Evolutionary conservation across 2,113 vertebrate species (phyloP), one percentile per base, ranked within the genome.

Genomic region (Petromus typicus): DNA sequence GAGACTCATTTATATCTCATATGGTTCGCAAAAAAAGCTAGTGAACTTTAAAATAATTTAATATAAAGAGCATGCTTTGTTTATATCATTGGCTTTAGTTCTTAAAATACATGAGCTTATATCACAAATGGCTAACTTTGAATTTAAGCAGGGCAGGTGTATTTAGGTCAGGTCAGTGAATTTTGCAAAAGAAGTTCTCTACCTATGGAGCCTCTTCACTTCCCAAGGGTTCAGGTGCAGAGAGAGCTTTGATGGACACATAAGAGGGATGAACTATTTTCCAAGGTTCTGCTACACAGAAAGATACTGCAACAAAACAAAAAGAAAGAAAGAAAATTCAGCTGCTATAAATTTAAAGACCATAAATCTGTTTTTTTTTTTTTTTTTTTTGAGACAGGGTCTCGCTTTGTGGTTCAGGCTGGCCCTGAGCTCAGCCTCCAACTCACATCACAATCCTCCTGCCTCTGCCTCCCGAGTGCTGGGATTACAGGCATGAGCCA

Each of bases 261-360:
- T 57, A 84, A 88, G 43, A 75, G 13, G 59, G 45, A 88, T 56
- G 45, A 67, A n/a, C 20, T 48, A 16, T 43, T 48, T 80, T 80
- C 3, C 3, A 86, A 89, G 40, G 27, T 48, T 25, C 56, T 91
- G 2, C 23, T 89, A 17, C 14, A 16, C 6, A 37, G 67, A 78
- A 86, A 14, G 25, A 85, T 54, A 7, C 67, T 79, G 17, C 43
- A 54, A 89, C 25, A 45, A 14, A 75, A 59, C 17, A 13, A 14
- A 43, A 75, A 43, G 69, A 43, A 75, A 81, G 66, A 90, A 89
- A 64, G 71, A 81, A 79, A 51, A 45, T 11, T 11, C 43, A 80
- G 7, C 34, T 78, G 54, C 34, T 75, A 27, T 73, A 66, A 95
- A 94, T 85, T 63, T 81, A n/a, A 96, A 94, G n/a, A n/a, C n/a